Evolutionary conservation across 2,113 vertebrate genomes (phyloP).

Genomic region (Chloroceryle aenea): DNA sequence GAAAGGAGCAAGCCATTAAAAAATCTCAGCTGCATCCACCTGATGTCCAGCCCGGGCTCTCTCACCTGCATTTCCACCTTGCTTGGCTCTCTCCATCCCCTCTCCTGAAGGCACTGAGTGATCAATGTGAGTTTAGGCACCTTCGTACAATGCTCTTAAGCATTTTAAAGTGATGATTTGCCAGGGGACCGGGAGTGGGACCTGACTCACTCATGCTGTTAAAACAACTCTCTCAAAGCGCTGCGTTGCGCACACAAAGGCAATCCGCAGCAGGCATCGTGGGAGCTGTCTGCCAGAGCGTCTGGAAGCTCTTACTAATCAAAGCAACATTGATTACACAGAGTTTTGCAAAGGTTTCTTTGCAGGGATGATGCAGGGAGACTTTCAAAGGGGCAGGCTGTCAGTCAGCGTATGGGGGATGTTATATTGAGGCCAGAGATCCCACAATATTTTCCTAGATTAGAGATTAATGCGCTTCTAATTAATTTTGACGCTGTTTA

Average conservation of each 20-base stretch:
- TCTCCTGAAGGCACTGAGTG: accelerated
- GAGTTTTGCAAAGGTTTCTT: slow-evolving; percentile 43
- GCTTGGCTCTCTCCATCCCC: not conserved
- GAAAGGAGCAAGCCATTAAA: not conserved
- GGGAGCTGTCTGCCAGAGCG: slow-evolving; percentile 10
- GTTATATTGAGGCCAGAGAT: slow-evolving; percentile 55
- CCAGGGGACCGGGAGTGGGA: not conserved
- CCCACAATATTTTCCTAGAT: slow-evolving; percentile 63
- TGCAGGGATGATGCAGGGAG: slow-evolving; percentile 37
- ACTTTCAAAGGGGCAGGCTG: slow-evolving; percentile 59
- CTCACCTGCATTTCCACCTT: accelerated
- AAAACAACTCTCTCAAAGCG: not conserved
- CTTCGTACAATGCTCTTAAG: accelerated
- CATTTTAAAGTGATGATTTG: not conserved
- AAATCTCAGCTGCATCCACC: not conserved
- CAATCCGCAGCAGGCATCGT: not conserved
- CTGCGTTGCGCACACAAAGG: not conserved
- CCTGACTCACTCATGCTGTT: not conserved
- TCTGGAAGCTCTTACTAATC: slow-evolving; percentile 52
- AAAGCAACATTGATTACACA: slow-evolving; percentile 60
- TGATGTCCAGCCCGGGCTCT: not conserved
- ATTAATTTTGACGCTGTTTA: slow-evolving; percentile 65
- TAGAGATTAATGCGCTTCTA: slow-evolving; percentile 65
- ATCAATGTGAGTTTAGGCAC: not conserved
- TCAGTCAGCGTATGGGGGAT: slow-evolving; percentile 40